These are phyloP conservation scores for Meloidogyne hapla DNA, from an alignment of 1,140 invertebrate genomes.

Conservation along the genomic window DNA sequence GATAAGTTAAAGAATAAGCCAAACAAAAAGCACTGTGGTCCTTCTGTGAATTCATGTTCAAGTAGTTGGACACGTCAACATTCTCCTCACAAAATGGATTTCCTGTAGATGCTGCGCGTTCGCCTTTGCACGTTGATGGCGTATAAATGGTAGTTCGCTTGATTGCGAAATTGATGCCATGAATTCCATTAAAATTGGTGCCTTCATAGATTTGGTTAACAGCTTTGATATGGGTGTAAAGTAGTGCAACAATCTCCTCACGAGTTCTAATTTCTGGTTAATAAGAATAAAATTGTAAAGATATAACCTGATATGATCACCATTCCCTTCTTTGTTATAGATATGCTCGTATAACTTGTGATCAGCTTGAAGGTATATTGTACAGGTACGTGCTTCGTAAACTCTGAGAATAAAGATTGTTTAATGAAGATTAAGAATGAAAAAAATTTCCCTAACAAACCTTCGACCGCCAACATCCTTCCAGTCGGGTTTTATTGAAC, in stretches of 20 bases:
- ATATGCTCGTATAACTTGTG: slow-evolving; percentile 93
- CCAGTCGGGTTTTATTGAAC: neutral
- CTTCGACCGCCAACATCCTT: neutral
- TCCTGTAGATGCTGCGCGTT: slow-evolving; percentile 33
- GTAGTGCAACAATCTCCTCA: slow-evolving; percentile 93
- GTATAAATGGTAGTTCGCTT: slow-evolving; percentile 81
- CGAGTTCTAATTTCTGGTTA: slow-evolving; percentile 69
- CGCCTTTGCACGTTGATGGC: slow-evolving; percentile 60
- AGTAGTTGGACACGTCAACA: slow-evolving; percentile 97
- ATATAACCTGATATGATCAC: slow-evolving; percentile 55
- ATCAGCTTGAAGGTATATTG: slow-evolving; percentile 94
- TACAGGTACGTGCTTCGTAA: slow-evolving; percentile 73
- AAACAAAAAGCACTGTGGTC: slow-evolving; percentile 97
- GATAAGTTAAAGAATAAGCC: slow-evolving; percentile 96
- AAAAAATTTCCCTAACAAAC: neutral
- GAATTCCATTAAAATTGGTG: slow-evolving; percentile 88
- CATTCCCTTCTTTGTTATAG: slow-evolving; percentile 60
- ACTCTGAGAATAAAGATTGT: slow-evolving; percentile 15
- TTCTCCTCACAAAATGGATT: slow-evolving; percentile 95
- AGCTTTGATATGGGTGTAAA: slow-evolving; percentile 95
- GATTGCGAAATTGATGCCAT: slow-evolving; percentile 95
- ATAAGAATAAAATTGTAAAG: neutral
- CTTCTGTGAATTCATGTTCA: slow-evolving; percentile 92
- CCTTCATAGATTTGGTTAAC: slow-evolving; percentile 95
- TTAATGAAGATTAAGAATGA: neutral